Evolutionary conservation across 2,888 invertebrate genomes (phyloP), one percentile per base, ranked within the genome.

Genomic region (Macaria notata): DNA sequence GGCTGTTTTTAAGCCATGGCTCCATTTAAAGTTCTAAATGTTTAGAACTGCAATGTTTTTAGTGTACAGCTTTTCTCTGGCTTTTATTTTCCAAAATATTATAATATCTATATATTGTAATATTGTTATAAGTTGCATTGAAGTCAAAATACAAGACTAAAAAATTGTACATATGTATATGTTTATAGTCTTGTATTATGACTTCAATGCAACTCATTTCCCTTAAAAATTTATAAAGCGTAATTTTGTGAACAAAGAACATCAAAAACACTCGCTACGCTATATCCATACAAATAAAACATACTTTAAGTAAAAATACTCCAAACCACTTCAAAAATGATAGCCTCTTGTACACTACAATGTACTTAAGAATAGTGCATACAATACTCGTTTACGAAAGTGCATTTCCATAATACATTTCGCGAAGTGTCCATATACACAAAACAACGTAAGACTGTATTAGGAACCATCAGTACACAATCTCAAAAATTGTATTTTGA

Each of bases 351-450:
- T 53, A 46, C 53, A 49, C 49, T 46, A 42, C 41, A 48, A 38
- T 38, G 31, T 58, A 54, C 54, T 58, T 46, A 54, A 46, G 57
- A 58, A 58, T 49, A 38, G 49, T 58, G 58, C 54, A 54, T 38
- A 58, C 58, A 58, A 54, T 58, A 54, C 58, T 42, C 54, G 43
- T 43, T 58, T 58, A 54, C 58, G 36, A 54, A 58, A 58, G 58
- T 58, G 58, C 58, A 58, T 58, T 58, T 58, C 58, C 58, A 58
- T 58, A 58, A 58, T 58, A 54, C 58, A 54, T 58, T 54, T 50
- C 31, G 49, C 39, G 54, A 50, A 54, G 50, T 58, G 46, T 54
- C 58, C 49, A 54, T 58, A 54, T 39, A 58, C 46, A 54, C 53
- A 43, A 44, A n/a, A 50, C 29, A 31, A 38, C 44, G 53, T 42